Base-by-base conservation (phyloP, 2,888 invertebrate species). In the Megalurothrips usitatus region DNA sequence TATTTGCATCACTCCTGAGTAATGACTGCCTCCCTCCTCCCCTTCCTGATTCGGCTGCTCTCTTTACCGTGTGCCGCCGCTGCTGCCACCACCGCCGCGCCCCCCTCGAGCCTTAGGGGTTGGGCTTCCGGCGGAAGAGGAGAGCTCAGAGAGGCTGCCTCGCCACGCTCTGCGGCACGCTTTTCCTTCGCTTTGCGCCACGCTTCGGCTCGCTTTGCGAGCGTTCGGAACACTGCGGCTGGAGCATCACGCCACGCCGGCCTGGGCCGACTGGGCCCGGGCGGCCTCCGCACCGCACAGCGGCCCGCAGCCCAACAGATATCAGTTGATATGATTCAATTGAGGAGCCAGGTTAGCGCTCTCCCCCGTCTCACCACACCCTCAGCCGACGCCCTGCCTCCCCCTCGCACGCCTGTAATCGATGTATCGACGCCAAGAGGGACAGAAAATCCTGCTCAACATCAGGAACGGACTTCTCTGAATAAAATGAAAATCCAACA, bases 1-100 rank as follows among this genome's bases (percentile, higher is more conserved):
- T 49, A 68, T 68, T 68, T 68, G 68, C 68, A 68, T 68, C 68
- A 23, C 68, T 68, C 68, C 23, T 23, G 68, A 23, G 68, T n/a
- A 58, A 58, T 58, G 58, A 58, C 58, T 58, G n/a, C 58, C 58
- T 58, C 58, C 58, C 58, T 10, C 68, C 68, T 26, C 26, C 68
- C 11, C 26, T 26, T n/a, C 68, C 23, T 75, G 68, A 75, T 75
- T 75, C 68, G 68, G 26, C 68, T 75, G 68, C 68, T 75, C 68
- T 75, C 26, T 75, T 75, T 75, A 17, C 8, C 17, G 58, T 12
- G 34, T 43, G 34, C 34, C 34, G 34, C 34, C 34, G 6, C 34
- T n/a, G n/a, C 4, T 17, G 2, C 52, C 52, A 52, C 52, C 52
- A 52, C 52, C 52, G 14, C 52, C 52, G 23, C 68, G 26, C 26